Base-by-base conservation (phyloP, 2,113 vertebrate genomes). In the human region DNA sequence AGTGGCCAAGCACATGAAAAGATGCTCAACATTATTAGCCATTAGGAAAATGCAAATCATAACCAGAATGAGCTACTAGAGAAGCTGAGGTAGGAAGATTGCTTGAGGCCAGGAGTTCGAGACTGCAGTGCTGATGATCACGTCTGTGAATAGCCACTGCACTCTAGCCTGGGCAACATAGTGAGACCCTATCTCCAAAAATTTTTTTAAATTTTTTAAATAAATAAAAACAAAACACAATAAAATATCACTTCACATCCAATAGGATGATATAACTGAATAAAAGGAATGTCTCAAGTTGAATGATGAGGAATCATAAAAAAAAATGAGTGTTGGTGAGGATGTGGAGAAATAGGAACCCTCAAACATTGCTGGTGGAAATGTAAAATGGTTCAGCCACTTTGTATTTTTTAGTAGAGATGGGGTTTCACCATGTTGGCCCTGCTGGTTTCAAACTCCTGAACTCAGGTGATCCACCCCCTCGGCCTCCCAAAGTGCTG, bases 1-100 rank as follows among this genome's bases (percentile, higher is more conserved):
- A 73, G 68, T 35, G 64, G 25, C 45, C 75, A 91, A 90, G 38
- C 27, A 66, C 25, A 50, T 40, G 88, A 94, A 76, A 81, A 87
- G 32, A 92, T 68, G 10, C 8, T 68, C 76, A 40, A 55, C 52
- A n/a, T 43, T 83, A 40, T 40, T 76, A 68, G 78, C 75, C 75
- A 82, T 57, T 59, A 89, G 79, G 76, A 50, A 92, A 83, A 68
- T 92, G 35, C 59, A 88, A 82, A 92, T 88, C 57, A 88, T 45
- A 94, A 78, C 78, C 55, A 70, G 22, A 87, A 30, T 48, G 20
- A 93, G 55, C 16, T n/a, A n/a, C 35, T 68, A 32, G 35, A 35
- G 66, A 68, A 35, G 66, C 16, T n/a, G 66, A 68, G 32, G 66
- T n/a, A 8, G 32, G 66, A n/a, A 35, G 32, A 68, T n/a, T 6